phyloP scores from a whole-genome alignment of 92 coral and sea anemone species.

The Porites evermanni region DNA sequence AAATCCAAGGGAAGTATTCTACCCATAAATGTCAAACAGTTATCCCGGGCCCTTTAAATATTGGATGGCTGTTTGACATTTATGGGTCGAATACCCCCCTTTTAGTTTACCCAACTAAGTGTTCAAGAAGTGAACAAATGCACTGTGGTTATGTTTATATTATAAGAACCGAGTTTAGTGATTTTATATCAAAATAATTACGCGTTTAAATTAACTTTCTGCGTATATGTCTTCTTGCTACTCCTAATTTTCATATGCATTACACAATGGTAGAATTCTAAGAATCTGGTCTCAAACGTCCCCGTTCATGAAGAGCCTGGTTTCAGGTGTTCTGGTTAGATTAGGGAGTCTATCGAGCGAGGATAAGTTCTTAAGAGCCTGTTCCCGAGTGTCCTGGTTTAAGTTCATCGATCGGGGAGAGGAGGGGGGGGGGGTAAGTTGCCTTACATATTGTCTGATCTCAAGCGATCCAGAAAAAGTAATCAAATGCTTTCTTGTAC shows the following conservation, averaged over 20 bases:
- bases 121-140: conserved; percentile 3
- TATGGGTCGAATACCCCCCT: too few species aligned
- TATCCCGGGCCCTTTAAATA: conserved; percentile 15
- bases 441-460: too few species aligned
- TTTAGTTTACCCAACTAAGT: conserved; percentile 1
- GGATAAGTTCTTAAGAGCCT: not conserved
- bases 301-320: conserved; percentile 16
- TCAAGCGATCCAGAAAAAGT: too few species aligned
- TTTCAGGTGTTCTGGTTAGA: conserved; percentile 6
- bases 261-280: conserved; percentile 5
- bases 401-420: not conserved
- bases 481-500: too few species aligned
- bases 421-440: too few species aligned
- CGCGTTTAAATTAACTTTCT: not conserved
- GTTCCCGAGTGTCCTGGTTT: not conserved
- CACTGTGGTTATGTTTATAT: conserved; percentile 11
- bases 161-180: not conserved
- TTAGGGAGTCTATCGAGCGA: too few species aligned
- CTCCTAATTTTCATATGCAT: conserved; percentile 8
- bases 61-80: conserved; percentile 1
- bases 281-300: conserved; percentile 8
- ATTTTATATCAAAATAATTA: conserved; percentile 1
- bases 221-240: conserved; percentile 15
- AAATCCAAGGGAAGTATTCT: conserved; percentile 28
- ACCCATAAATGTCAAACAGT: conserved; percentile 26